Conservation (phyloP, 2,888 invertebrate species). For the Melangyna quadrimaculata region DNA sequence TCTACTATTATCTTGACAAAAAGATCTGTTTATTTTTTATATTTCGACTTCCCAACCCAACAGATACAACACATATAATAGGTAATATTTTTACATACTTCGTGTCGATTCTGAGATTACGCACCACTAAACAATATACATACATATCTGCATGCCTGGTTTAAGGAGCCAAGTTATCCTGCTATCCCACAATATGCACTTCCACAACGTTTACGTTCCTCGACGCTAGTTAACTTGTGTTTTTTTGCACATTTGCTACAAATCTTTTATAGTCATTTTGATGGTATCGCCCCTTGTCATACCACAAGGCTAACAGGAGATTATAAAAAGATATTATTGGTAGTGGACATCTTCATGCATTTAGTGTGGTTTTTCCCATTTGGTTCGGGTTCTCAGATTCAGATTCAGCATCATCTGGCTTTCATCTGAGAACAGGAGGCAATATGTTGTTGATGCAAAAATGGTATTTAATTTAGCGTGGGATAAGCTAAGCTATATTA, state of each 20-base stretch:
- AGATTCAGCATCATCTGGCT: not conserved
- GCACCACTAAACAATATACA: constrained; percentile 16
- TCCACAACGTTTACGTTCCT: constrained; percentile 21
- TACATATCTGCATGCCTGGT: not conserved
- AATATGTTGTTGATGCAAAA: constrained; percentile 21
- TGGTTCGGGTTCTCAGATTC: not conserved
- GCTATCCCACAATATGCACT: not conserved
- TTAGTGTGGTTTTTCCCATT: not conserved
- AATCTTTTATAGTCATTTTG: constrained; percentile 68
- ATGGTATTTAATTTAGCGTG: constrained; percentile 62
- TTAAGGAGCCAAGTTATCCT: constrained; percentile 15
- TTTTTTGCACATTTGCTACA: constrained; percentile 66
- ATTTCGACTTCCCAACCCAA: constrained; percentile 18
- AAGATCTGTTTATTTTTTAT: constrained; percentile 3
- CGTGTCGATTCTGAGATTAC: constrained; percentile 66
- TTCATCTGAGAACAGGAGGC: constrained; percentile 28
- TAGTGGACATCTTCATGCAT: constrained; percentile 53
- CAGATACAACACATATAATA: constrained; percentile 9
- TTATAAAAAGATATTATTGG: constrained; percentile 64
- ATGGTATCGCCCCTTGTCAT: constrained; percentile 69
- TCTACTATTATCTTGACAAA: not conserved
- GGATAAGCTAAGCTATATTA: constrained; percentile 40
- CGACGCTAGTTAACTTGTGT: constrained; percentile 55
- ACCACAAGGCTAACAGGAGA: constrained; percentile 70
- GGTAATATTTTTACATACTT: constrained; percentile 69